Conservation (phyloP, 2,113 vertebrate species). For the Macquaria australasica region DNA sequence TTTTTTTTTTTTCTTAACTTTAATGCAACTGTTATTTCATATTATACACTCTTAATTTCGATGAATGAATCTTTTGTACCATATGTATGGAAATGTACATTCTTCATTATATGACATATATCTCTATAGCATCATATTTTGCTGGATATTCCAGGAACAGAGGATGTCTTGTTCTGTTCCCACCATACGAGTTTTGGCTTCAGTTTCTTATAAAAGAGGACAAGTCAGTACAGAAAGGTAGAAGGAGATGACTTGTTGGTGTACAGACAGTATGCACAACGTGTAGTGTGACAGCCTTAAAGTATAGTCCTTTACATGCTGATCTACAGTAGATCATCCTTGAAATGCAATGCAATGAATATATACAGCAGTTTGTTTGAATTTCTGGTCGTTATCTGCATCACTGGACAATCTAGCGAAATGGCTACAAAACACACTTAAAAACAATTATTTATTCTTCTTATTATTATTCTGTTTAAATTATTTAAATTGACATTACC, state of each 20-base stretch:
- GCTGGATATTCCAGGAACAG: background rate
- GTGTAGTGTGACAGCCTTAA: background rate
- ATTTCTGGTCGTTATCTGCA: background rate
- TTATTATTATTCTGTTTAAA: no score
- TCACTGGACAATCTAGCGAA: background rate
- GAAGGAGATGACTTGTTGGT: conserved; percentile 5
- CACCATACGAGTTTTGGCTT: background rate
- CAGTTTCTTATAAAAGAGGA: conserved; percentile 16
- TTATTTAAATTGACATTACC: background rate
- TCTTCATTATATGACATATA: background rate
- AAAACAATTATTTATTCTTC: background rate
- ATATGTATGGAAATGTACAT: conserved; percentile 13
- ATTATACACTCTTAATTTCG: conserved; percentile 17
- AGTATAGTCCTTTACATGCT: background rate
- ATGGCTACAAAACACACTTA: background rate
- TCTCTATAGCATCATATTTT: background rate
- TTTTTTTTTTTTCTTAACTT: background rate
- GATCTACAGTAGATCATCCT: background rate
- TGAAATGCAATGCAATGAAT: background rate
- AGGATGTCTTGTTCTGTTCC: conserved; percentile 10
- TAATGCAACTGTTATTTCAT: conserved; percentile 39
- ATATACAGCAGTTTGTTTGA: background rate
- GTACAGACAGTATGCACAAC: background rate
- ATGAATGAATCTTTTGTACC: conserved; percentile 10
- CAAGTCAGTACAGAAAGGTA: background rate